A percentile compares a stretch with the other conserved stretches of the same genome.
phyloP scores from a whole-genome alignment of 2,797 vertebrate genomes.

The Nyctibius grandis region DNA sequence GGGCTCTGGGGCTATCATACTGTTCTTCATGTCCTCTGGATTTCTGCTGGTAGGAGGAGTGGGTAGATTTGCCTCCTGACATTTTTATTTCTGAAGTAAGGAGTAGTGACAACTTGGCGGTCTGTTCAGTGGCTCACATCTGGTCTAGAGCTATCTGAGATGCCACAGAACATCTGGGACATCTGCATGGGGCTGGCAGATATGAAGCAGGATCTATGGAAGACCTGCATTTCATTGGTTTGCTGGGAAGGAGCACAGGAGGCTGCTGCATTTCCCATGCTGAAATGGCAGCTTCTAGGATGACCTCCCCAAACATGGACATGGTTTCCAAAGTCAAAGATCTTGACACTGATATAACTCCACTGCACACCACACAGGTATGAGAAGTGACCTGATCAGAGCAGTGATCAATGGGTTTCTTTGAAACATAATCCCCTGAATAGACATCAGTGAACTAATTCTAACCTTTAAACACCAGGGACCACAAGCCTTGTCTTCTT shows the following conservation, averaged over 20 bases:
- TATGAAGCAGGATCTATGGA: neutral
- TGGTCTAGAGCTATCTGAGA: neutral
- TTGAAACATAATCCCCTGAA: neutral
- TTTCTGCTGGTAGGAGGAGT: neutral
- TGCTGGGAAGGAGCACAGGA: neutral
- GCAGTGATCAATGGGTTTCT: neutral
- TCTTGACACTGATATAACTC: neutral
- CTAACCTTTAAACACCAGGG: constrained; percentile 78
- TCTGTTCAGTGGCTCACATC: neutral
- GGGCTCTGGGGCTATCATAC: neutral
- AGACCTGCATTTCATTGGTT: neutral
- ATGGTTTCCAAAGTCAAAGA: neutral
- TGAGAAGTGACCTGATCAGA: neutral
- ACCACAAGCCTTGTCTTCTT: constrained; percentile 76
- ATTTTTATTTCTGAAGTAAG: neutral
- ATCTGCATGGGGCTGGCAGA: neutral
- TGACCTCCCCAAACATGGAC: neutral
- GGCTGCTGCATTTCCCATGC: neutral
- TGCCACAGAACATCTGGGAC: neutral
- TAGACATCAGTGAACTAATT: neutral
- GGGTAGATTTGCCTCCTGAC: neutral
- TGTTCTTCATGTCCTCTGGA: neutral
- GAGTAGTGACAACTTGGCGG: neutral
- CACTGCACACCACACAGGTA: neutral
- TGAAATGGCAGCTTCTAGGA: neutral